These are phyloP conservation scores for Chalcis sispes DNA, from an alignment of 2,888 invertebrate genomes.

Conservation along the genomic window DNA sequence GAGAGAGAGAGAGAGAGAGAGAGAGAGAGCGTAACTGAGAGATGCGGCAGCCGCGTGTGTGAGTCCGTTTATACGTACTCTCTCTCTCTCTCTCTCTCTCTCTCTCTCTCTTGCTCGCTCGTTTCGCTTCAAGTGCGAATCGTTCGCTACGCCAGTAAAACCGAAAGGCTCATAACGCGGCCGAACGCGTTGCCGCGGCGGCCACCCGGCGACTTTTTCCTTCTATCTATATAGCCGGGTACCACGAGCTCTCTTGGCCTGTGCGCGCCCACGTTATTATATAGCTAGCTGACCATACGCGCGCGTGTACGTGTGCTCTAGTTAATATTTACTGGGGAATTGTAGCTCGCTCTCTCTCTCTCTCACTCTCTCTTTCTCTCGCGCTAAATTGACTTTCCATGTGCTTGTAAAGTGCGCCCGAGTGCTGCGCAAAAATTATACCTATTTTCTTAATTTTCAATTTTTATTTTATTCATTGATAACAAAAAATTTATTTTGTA, in stretches of 20 bases:
- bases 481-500: no score
- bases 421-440: no score
- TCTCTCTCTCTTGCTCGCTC: constrained; percentile 10
- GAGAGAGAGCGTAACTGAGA: constrained; percentile 50
- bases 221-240: constrained; percentile 8
- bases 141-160: constrained; percentile 64
- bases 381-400: no score
- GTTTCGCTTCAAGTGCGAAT: constrained; percentile 61
- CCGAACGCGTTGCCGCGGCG: constrained; percentile 31
- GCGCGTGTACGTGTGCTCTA: no score
- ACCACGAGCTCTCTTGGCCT: constrained; percentile 7
- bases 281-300: not conserved
- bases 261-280: constrained; percentile 22
- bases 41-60: constrained; percentile 36
- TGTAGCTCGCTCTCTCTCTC: no score
- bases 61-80: constrained; percentile 30
- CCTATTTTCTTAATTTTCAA: no score
- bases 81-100: no score
- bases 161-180: constrained; percentile 61
- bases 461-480: no score
- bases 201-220: constrained; percentile 40
- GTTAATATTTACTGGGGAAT: constrained; percentile 57
- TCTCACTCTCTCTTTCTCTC: no score
- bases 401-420: no score
- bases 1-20: constrained; percentile 48